Evolutionary conservation across 1,140 invertebrate species (phyloP), one percentile per base, ranked within the genome.

Genomic region (Drosophila gunungcola): DNA sequence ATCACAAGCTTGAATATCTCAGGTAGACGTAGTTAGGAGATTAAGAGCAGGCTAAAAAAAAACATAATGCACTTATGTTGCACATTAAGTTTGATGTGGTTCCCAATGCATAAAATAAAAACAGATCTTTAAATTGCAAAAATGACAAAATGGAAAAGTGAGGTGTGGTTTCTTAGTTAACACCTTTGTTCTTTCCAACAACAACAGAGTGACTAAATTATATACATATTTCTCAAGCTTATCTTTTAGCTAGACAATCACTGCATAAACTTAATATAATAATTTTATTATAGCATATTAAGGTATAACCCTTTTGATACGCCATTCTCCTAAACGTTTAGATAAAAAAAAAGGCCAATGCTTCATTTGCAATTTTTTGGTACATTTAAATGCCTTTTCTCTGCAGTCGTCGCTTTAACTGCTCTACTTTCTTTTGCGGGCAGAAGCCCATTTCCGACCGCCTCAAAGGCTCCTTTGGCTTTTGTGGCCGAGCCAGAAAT

Each of bases 401-500:
- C 49, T 49, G 39, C 54, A 39, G 27, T 7, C 48, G 10, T 41
- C 7, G 21, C 42, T 10, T 25, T 27, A 54, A 73, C 53, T 48
- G 32, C 42, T 11, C 9, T 25, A 38, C 62, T 51, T 69, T 52
- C 41, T 36, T 67, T 46, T 9, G 5, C 21, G 11, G n/a, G 5
- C 27, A 41, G 42, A 39, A n/a, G 46, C 48, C 43, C 64, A 69
- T 73, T 54, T 73, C 51, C 54, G 48, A 69, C 54, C 63, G 63
- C 64, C 49, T 69, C 72, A 75, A 75, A 75, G 72, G 72, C 41
- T 61, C 39, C 48, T 46, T 58, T 60, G 67, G 68, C 72, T 67
- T 76, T 76, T 76, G 63, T 60, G 55, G 73, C 56, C 36, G 41
- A 16, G 53, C 36, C 45, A 64, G 75, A 60, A 68, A 88, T 88